phyloP scores from a whole-genome alignment of 2,888 invertebrate genomes.

The Lordiphosa andalusiaca region DNA sequence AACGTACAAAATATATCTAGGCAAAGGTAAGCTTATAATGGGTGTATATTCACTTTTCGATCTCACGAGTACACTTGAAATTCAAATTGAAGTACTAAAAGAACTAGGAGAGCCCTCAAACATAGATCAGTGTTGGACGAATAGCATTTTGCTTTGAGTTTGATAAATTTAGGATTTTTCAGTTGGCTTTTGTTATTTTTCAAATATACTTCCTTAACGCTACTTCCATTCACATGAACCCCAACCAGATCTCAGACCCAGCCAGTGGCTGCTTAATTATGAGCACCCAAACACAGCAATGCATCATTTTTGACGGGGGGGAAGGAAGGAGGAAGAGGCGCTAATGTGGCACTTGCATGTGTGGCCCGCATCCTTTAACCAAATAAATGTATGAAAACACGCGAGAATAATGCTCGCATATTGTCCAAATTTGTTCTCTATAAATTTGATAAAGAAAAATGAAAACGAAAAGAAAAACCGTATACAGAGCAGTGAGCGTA shows the following conservation, averaged over 20 bases:
- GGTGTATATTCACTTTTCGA: no score
- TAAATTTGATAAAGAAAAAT: slow-evolving; percentile 73
- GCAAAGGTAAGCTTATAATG: no score
- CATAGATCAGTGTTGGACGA: no score
- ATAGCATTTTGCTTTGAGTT: no score
- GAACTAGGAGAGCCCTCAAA: no score
- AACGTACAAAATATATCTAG: no score
- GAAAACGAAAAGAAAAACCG: slow-evolving; percentile 26
- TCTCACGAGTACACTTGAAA: no score
- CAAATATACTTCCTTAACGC: no score
- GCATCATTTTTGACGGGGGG: slow-evolving; percentile 26
- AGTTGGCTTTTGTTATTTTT: no score
- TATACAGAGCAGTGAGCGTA: slow-evolving; percentile 27
- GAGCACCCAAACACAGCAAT: slow-evolving; percentile 12
- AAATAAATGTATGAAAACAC: slow-evolving; percentile 55
- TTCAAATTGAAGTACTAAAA: no score
- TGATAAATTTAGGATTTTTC: no score
- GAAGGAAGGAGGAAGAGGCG: slow-evolving; percentile 22
- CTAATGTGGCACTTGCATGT: slow-evolving; percentile 29
- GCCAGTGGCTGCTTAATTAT: slow-evolving; percentile 15
- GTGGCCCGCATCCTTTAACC: slow-evolving; percentile 13
- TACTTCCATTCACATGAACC: no score
- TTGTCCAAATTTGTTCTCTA: slow-evolving; percentile 77
- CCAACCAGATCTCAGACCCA: slow-evolving; percentile 6
- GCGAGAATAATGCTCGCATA: slow-evolving; percentile 71